phyloP scores from a whole-genome alignment of 2,888 invertebrate species.

The Nasonovia ribisnigri region DNA sequence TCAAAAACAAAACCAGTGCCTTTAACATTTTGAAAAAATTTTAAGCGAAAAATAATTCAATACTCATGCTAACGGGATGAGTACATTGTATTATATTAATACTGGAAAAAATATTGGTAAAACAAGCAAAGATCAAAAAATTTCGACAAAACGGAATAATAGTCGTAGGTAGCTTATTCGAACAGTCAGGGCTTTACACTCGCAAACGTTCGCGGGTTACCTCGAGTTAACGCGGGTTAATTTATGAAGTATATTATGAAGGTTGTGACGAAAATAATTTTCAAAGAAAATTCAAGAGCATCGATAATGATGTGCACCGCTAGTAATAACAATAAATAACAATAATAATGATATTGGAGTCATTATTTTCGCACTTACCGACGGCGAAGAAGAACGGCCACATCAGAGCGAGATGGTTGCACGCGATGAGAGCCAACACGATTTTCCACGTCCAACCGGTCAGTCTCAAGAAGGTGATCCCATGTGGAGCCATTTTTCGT shows the following conservation, averaged over 20 bases:
- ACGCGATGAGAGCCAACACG: conserved; percentile 15
- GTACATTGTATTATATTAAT: background rate
- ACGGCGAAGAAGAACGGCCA: conserved; percentile 50
- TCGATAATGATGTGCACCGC: background rate
- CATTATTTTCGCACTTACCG: conserved; percentile 19
- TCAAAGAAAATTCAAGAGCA: background rate
- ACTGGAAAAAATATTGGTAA: background rate
- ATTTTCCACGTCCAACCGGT: conserved; percentile 56
- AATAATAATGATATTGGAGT: background rate
- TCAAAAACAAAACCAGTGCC: too few species aligned
- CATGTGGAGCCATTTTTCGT: background rate
- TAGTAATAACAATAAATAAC: background rate
- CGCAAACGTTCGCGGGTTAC: background rate
- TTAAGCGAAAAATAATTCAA: too few species aligned
- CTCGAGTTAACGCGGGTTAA: too few species aligned
- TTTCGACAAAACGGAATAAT: background rate
- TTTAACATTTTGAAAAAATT: too few species aligned
- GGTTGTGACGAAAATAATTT: background rate
- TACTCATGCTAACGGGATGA: too few species aligned
- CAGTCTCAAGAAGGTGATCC: background rate
- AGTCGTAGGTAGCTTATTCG: background rate
- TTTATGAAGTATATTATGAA: background rate
- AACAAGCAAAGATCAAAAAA: background rate
- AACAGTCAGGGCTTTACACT: background rate
- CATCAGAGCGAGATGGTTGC: conserved; percentile 41